A percentile compares a stretch with the other conserved stretches of the same genome.
phyloP scores from a whole-genome alignment of 1,140 invertebrate genomes.

The Ericerus pela region DNA sequence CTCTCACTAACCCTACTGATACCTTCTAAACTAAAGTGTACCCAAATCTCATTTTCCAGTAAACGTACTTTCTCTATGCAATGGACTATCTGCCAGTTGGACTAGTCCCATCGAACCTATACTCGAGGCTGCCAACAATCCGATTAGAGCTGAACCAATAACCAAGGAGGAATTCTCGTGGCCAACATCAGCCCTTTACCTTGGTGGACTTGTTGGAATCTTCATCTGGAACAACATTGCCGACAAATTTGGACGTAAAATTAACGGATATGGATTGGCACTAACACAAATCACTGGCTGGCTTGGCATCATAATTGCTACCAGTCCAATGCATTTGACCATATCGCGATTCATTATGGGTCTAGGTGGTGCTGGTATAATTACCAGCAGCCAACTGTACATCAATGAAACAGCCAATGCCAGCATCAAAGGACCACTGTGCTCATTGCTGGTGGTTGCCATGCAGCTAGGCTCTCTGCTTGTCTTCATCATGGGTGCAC shows the following conservation, averaged over 20 bases:
- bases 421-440: slow-evolving; percentile 58
- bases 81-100: slow-evolving; percentile 2
- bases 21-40: too few species aligned
- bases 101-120: not conserved
- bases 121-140: not conserved
- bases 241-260: slow-evolving; percentile 59
- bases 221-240: slow-evolving; percentile 50
- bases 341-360: slow-evolving; percentile 60
- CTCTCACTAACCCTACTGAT: too few species aligned
- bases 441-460: slow-evolving; percentile 66
- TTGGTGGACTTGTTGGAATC: slow-evolving; percentile 60
- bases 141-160: slow-evolving; percentile 20
- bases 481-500: slow-evolving; percentile 53
- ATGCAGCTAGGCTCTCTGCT: slow-evolving; percentile 66
- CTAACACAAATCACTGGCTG: slow-evolving; percentile 62
- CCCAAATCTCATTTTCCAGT: not conserved
- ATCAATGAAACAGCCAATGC: slow-evolving; percentile 73
- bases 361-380: slow-evolving; percentile 53
- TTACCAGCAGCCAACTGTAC: slow-evolving; percentile 69
- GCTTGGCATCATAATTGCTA: slow-evolving; percentile 49
- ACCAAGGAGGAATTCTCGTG: slow-evolving; percentile 39
- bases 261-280: slow-evolving; percentile 48
- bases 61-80: not conserved
- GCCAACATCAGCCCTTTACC: slow-evolving; percentile 57
- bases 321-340: slow-evolving; percentile 43